phyloP scores from a whole-genome alignment of 2,797 vertebrate species.

The Coregonus sp. region DNA sequence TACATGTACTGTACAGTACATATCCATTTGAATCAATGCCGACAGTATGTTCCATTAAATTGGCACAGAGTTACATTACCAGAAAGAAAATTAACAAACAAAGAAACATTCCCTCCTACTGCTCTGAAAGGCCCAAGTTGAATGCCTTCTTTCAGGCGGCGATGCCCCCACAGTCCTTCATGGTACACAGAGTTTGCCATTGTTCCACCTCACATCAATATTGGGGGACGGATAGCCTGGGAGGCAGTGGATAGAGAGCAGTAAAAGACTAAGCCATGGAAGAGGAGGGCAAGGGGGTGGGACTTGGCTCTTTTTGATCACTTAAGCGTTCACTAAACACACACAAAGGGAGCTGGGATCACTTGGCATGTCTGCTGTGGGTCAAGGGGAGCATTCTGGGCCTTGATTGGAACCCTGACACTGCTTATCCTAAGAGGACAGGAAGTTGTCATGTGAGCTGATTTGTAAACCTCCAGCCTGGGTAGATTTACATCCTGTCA shows the following conservation, averaged over 20 bases:
- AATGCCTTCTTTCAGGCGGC: constrained; percentile 38
- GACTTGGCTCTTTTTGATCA: constrained; percentile 46
- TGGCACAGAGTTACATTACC: constrained; percentile 25
- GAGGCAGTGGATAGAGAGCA: neutral
- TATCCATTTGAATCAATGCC: neutral
- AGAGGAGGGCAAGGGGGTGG: neutral
- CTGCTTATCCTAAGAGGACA: constrained; percentile 22
- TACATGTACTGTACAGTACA: neutral
- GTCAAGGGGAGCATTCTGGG: constrained; percentile 32
- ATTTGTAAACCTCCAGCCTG: neutral
- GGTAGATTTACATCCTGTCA: neutral
- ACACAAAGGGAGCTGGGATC: constrained; percentile 45
- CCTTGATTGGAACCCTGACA: constrained; percentile 29
- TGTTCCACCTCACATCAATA: constrained; percentile 50
- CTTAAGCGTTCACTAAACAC: constrained; percentile 43
- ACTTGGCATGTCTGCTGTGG: constrained; percentile 39
- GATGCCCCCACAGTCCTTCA: constrained; percentile 45
- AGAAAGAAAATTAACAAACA: constrained; percentile 2
- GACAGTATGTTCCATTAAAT: neutral
- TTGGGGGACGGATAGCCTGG: constrained; percentile 45
- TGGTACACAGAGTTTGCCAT: constrained; percentile 55
- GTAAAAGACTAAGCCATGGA: neutral
- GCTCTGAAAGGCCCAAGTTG: constrained; percentile 17
- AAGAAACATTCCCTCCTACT: constrained; percentile 8
- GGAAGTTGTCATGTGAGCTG: constrained; percentile 41